These are phyloP conservation scores for Drosophila sordidula DNA, from an alignment of 2,888 invertebrate genomes.

Conservation along the genomic window DNA sequence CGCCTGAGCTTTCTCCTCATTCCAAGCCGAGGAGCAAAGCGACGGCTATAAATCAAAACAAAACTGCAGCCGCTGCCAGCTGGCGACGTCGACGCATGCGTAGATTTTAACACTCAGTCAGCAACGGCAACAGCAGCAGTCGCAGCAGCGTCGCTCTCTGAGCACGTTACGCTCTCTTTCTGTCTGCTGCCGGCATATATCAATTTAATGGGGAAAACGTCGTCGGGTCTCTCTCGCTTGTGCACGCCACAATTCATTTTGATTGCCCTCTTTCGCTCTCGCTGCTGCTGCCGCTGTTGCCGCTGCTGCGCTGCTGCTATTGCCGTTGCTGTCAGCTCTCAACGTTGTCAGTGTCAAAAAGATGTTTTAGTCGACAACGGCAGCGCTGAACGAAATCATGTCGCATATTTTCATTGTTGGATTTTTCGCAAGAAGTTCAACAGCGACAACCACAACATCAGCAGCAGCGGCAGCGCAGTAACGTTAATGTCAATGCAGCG, in stretches of 20 bases:
- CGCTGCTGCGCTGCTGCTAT: slow-evolving; percentile 32
- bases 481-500: slow-evolving; percentile 42
- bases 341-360: slow-evolving; percentile 85
- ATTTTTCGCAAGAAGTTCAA: slow-evolving; percentile 69
- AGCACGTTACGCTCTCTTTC: slow-evolving; percentile 48
- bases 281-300: slow-evolving; percentile 29
- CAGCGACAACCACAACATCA: slow-evolving; percentile 33
- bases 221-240: slow-evolving; percentile 62
- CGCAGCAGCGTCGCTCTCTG: slow-evolving; percentile 36
- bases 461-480: slow-evolving; percentile 43
- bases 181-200: slow-evolving; percentile 72
- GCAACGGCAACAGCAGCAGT: slow-evolving; percentile 31
- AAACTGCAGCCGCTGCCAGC: slow-evolving; percentile 67
- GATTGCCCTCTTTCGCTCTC: slow-evolving; percentile 58
- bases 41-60: slow-evolving; percentile 72
- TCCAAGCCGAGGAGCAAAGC: slow-evolving; percentile 29
- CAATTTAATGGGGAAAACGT: slow-evolving; percentile 79
- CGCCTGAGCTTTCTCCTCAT: slow-evolving; percentile 53
- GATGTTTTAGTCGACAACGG: slow-evolving; percentile 85
- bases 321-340: slow-evolving; percentile 80
- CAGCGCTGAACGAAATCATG: slow-evolving; percentile 84
- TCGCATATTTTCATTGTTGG: slow-evolving; percentile 72
- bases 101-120: slow-evolving; percentile 22
- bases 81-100: slow-evolving; percentile 55
- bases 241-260: slow-evolving; percentile 66